Conservation (phyloP, 2,113 vertebrate genomes). For the Catagonus wagneri region DNA sequence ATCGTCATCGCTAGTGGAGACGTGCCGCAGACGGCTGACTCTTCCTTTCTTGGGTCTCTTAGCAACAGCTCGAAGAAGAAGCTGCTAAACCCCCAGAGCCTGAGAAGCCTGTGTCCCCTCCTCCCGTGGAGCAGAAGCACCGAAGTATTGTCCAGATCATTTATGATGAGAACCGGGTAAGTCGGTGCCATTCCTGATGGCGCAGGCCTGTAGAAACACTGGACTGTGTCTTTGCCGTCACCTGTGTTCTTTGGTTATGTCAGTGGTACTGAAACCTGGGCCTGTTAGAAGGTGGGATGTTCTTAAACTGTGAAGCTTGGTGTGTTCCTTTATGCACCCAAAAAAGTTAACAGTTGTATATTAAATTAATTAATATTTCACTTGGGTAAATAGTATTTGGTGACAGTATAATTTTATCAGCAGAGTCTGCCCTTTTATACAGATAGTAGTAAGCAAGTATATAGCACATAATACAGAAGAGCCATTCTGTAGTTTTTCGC, state of each 20-base stretch:
- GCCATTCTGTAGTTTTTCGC: constrained; percentile 16
- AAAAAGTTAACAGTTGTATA: constrained; percentile 1
- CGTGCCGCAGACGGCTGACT: constrained; percentile 81
- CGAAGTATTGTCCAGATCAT: constrained; percentile 99
- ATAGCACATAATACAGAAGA: not conserved
- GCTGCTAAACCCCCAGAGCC: constrained; percentile 98
- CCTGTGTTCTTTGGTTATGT: not conserved
- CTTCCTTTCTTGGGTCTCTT: constrained; percentile 87
- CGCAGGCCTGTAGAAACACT: not conserved
- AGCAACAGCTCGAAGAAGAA: constrained; percentile 99
- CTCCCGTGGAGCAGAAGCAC: constrained; percentile 99
- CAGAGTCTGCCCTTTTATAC: not conserved
- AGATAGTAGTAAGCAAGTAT: constrained; percentile 14
- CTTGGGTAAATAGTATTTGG: constrained; percentile 32
- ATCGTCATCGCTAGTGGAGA: constrained; percentile 77
- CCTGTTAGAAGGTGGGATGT: constrained; percentile 33
- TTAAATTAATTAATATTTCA: constrained; percentile 29
- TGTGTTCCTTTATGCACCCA: not conserved
- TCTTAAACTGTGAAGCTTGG: constrained; percentile 13
- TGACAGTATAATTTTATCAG: constrained; percentile 22
- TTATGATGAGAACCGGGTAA: constrained; percentile 98
- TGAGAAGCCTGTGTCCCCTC: constrained; percentile 97
- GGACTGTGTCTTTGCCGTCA: not conserved
- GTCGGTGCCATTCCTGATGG: not conserved
- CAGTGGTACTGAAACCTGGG: not conserved